Evolutionary conservation across 2,113 vertebrate species (phyloP).

Genomic region (Macrotus californicus): DNA sequence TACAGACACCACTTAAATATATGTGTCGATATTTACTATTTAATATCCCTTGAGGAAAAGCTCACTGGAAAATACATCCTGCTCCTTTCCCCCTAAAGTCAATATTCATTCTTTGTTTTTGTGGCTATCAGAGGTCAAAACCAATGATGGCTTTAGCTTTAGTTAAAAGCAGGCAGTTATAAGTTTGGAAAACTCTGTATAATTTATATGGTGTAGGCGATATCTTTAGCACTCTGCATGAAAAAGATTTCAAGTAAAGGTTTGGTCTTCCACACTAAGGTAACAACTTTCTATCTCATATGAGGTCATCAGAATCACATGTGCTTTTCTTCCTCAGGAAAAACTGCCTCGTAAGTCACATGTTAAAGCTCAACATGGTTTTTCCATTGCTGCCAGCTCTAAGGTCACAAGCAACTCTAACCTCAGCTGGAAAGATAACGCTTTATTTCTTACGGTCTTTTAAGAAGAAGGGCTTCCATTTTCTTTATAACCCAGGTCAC

Average conservation of each 20-base stretch:
- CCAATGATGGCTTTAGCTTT: conserved; percentile 9
- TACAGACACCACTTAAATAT: conserved; percentile 49
- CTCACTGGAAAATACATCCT: conserved; percentile 1
- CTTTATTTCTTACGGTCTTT: conserved; percentile 60
- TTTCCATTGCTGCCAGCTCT: conserved; percentile 57
- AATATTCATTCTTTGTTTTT: conserved; percentile 27
- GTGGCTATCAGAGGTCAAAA: background rate
- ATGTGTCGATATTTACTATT: background rate
- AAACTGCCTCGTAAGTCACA: conserved; percentile 57
- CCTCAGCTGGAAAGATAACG: conserved; percentile 58
- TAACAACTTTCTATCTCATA: conserved; percentile 73
- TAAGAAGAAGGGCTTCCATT: conserved; percentile 57
- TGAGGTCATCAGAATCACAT: conserved; percentile 72
- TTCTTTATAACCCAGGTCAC: conserved; percentile 43
- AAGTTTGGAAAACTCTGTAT: background rate
- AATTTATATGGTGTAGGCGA: conserved; percentile 41
- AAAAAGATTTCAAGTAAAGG: conserved; percentile 37
- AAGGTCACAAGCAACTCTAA: conserved; percentile 56
- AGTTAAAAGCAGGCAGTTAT: conserved; percentile 7
- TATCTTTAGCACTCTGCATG: background rate
- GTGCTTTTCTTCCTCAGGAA: conserved; percentile 66
- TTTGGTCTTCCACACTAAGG: conserved; percentile 69
- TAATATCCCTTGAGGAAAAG: conserved; percentile 37
- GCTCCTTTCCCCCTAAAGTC: background rate
- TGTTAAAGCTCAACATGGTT: conserved; percentile 45